Conservation (phyloP, 2,113 vertebrate genomes). For the Zosterops hypoxanthus region DNA sequence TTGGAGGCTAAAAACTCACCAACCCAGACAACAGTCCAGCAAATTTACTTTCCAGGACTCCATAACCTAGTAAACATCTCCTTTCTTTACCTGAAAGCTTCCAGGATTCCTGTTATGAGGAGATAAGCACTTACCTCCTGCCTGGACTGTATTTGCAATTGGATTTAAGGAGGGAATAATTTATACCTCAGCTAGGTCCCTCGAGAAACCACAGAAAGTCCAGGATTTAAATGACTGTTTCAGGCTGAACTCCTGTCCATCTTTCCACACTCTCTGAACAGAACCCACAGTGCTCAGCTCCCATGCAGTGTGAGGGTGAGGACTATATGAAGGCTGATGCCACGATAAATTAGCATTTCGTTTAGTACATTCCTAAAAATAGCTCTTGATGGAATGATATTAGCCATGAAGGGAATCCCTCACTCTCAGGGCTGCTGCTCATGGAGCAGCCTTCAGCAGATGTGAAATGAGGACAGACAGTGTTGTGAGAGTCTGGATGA, state of each 20-base stretch:
- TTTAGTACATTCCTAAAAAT: neutral
- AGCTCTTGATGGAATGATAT: neutral
- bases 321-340: neutral
- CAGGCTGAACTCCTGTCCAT: neutral
- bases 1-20: neutral
- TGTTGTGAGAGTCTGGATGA: neutral
- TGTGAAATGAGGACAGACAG: neutral
- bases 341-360: neutral
- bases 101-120: neutral
- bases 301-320: neutral
- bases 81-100: constrained; percentile 31
- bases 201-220: neutral
- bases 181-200: neutral
- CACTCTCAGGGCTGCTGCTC: neutral
- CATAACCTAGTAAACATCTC: neutral
- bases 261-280: neutral
- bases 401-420: neutral
- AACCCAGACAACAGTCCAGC: neutral
- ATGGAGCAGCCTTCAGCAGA: neutral
- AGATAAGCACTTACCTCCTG: constrained; percentile 38
- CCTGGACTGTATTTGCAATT: neutral
- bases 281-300: neutral
- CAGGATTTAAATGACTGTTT: constrained; percentile 1
- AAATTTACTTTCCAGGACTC: neutral
- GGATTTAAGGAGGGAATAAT: constrained; percentile 21